phyloP scores from a whole-genome alignment of 2,797 vertebrate species.

The Dryobates pubescens region DNA sequence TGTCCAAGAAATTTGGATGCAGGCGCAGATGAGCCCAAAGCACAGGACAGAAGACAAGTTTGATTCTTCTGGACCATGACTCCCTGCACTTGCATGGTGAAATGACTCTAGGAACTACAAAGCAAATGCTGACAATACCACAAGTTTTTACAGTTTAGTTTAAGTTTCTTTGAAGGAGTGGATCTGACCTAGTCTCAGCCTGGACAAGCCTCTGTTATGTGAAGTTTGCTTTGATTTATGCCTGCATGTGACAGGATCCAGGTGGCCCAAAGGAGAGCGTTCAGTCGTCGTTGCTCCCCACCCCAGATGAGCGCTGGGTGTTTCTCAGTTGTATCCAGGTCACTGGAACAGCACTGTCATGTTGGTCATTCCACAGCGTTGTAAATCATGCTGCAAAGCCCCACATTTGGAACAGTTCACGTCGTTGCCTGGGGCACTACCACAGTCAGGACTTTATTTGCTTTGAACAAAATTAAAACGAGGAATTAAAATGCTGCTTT shows the following conservation, averaged over 20 bases:
- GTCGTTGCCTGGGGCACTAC: not conserved
- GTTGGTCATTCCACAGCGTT: not conserved
- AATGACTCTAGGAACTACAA: not conserved
- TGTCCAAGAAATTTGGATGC: not conserved
- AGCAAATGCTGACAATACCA: not conserved
- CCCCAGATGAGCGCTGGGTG: not conserved
- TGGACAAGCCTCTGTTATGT: not conserved
- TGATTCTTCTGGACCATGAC: not conserved
- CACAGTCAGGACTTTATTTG: not conserved
- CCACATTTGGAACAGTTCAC: not conserved
- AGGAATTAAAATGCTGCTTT: constrained; percentile 5
- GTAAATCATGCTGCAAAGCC: constrained; percentile 17
- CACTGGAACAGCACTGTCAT: not conserved
- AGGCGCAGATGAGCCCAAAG: not conserved
- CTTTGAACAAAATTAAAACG: constrained; percentile 42
- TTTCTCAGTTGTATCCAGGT: not conserved
- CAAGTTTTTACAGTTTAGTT: not conserved
- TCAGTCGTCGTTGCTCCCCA: rapidly evolving
- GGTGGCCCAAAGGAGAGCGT: not conserved
- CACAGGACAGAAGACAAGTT: not conserved
- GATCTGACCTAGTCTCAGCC: not conserved
- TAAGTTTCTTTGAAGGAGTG: not conserved
- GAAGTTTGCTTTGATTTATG: constrained; percentile 23
- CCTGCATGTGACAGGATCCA: not conserved
- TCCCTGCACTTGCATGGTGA: not conserved